Evolutionary conservation across 1,140 invertebrate genomes (phyloP).

Genomic region (Heliconius congener): DNA sequence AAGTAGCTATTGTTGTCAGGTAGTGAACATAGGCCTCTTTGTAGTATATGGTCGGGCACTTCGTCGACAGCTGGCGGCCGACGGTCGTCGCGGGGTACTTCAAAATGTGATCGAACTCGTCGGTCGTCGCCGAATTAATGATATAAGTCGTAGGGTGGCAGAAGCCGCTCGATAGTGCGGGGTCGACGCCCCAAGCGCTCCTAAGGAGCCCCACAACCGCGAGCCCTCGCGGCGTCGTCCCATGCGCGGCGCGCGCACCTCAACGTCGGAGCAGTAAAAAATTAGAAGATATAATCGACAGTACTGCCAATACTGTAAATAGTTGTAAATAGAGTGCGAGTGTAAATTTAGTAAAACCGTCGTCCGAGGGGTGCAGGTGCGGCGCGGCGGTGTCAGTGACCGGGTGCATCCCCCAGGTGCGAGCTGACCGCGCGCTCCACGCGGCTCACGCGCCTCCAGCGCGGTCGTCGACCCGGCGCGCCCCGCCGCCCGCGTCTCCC

Average conservation of each 20-base stretch:
- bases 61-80: conserved; percentile 3
- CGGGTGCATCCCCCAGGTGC: conserved; percentile 24
- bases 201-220: conserved; percentile 11
- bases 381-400: conserved; percentile 32
- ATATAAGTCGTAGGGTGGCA: conserved; percentile 19
- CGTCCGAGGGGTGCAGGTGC: background rate
- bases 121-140: conserved; percentile 15
- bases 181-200: conserved; percentile 41
- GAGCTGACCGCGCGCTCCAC: conserved; percentile 27
- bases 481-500: conserved; percentile 24
- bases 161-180: conserved; percentile 40
- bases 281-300: no score
- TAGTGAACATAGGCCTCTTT: no score
- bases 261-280: background rate
- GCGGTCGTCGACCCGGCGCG: conserved; percentile 43
- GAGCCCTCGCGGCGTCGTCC: background rate
- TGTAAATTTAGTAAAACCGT: no score
- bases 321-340: no score
- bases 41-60: background rate
- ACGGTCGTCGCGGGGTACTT: background rate
- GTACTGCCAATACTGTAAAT: no score
- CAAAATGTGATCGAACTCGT: background rate
- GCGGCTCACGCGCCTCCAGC: conserved; percentile 29
- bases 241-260: background rate
- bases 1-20: no score